Conservation (phyloP, 1,140 invertebrate genomes). For the Saxidomus purpurata region DNA sequence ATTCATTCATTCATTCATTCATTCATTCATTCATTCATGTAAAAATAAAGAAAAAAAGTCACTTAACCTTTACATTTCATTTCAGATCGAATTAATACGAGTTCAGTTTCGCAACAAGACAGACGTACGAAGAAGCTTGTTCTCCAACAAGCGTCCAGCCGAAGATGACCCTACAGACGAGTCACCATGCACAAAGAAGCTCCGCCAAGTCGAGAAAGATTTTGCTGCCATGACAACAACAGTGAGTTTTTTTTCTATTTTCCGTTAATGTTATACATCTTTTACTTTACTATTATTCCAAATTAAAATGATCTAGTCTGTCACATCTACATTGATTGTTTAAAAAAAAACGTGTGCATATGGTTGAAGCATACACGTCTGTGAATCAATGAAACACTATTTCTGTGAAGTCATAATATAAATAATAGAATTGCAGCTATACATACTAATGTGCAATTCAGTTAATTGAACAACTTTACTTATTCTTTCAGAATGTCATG, state of each 20-base stretch:
- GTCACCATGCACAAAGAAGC: background rate
- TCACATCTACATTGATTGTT: too few relatives aligned
- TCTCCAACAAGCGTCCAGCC: conserved; percentile 13
- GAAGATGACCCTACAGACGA: background rate
- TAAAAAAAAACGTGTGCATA: too few relatives aligned
- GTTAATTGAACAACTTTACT: too few relatives aligned
- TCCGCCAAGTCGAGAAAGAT: background rate
- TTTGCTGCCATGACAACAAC: background rate
- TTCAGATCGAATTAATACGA: background rate
- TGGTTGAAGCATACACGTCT: too few relatives aligned
- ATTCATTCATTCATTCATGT: background rate
- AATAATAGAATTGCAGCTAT: too few relatives aligned
- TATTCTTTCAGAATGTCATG: background rate
- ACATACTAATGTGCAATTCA: too few relatives aligned
- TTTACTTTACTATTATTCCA: too few relatives aligned
- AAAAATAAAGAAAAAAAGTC: background rate
- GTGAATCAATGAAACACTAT: too few relatives aligned
- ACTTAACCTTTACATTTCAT: background rate
- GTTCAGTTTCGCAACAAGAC: background rate
- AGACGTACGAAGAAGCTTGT: conserved; percentile 24
- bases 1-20: background rate
- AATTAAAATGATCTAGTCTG: too few relatives aligned
- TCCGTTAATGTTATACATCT: too few relatives aligned
- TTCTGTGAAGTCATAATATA: too few relatives aligned
- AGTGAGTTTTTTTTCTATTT: too few relatives aligned